Conservation (phyloP, 2,113 vertebrate species). For the Hymenochirus boettgeri region DNA sequence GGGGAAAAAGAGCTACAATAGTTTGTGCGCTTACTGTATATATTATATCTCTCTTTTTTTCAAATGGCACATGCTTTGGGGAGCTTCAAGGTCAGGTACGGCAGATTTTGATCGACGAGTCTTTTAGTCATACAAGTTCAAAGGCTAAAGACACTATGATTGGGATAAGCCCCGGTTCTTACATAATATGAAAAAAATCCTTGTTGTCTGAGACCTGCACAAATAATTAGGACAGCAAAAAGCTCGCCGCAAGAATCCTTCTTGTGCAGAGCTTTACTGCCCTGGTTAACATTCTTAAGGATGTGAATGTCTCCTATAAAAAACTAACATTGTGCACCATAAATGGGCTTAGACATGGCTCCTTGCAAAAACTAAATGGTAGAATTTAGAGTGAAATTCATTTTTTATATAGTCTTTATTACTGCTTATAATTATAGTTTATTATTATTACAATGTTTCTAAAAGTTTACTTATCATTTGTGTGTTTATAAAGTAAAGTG, state of each 20-base stretch:
- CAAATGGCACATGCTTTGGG: conserved; percentile 64
- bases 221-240: conserved; percentile 69
- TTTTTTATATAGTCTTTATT: no score
- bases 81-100: conserved; percentile 69
- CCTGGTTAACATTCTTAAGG: no score
- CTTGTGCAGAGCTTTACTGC: conserved; percentile 56
- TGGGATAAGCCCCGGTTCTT: conserved; percentile 73
- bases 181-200: conserved; percentile 74
- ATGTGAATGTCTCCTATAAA: no score
- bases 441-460: no score
- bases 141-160: conserved; percentile 83
- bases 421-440: no score
- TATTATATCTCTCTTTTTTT: conserved; percentile 50
- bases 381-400: no score
- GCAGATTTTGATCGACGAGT: conserved; percentile 65
- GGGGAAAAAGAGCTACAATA: conserved; percentile 46
- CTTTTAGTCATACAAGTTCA: conserved; percentile 69
- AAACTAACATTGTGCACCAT: no score
- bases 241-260: conserved; percentile 63
- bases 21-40: conserved; percentile 48
- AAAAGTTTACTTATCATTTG: no score
- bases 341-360: no score
- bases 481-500: no score
- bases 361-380: no score
- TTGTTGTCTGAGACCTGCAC: conserved; percentile 68